A percentile compares a stretch with the other conserved stretches of the same genome.
These are phyloP conservation scores for Cassiopea xamachana DNA, from an alignment of 30 jellyfish, hydroid and myxozoan species.

Conservation along the genomic window DNA sequence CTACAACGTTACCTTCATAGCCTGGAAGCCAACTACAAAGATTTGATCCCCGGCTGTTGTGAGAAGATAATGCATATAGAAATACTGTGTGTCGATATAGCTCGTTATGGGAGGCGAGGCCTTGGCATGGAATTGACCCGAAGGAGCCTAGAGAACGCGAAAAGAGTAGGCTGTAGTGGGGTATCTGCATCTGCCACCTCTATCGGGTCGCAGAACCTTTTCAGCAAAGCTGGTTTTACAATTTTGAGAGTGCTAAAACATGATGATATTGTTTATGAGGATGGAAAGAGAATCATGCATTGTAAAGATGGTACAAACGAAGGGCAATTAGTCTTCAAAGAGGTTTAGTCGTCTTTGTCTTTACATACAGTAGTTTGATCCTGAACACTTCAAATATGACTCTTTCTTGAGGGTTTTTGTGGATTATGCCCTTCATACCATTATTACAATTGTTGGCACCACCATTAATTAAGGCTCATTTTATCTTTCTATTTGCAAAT, in stretches of 20 bases:
- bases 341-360: too few species aligned
- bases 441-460: too few species aligned
- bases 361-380: too few species aligned
- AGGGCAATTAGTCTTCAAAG: constrained; percentile 7
- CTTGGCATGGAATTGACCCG: neutral
- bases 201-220: constrained; percentile 2
- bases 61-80: neutral
- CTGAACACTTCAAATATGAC: too few species aligned
- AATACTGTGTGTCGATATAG: neutral
- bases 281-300: neutral
- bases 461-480: too few species aligned
- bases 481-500: too few species aligned
- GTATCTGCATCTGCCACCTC: neutral
- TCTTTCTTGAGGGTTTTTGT: too few species aligned
- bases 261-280: constrained; percentile 9
- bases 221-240: constrained; percentile 6
- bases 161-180: neutral
- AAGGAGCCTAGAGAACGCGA: neutral
- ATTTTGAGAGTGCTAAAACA: constrained; percentile 7
- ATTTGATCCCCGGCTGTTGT: neutral
- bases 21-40: neutral
- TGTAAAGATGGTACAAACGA: constrained; percentile 16
- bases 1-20: neutral
- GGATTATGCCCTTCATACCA: too few species aligned
- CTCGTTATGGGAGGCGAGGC: neutral